These are phyloP conservation scores for Balaenoptera acutorostrata DNA, from an alignment of 2,113 vertebrate genomes.

Conservation along the genomic window DNA sequence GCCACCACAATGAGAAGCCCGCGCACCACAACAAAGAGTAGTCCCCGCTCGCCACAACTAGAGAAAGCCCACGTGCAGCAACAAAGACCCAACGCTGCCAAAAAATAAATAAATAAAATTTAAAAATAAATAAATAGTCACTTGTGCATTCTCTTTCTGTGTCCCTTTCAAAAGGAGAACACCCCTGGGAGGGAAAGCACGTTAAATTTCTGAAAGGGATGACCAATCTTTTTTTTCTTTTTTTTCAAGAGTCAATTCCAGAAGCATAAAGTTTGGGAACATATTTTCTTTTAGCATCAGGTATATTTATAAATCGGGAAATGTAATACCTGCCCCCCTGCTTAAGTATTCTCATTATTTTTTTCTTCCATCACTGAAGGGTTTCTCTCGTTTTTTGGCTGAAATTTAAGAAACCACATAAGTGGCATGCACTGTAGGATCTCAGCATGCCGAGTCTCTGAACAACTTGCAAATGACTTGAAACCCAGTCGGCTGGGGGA, in stretches of 20 bases:
- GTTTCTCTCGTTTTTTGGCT: conserved; percentile 37
- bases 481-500: neutral
- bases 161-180: neutral
- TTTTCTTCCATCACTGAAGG: neutral
- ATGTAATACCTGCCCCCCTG: neutral
- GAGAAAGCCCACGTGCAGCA: too few species aligned
- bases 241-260: neutral
- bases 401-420: conserved; percentile 23
- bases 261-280: neutral
- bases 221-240: neutral
- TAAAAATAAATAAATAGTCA: neutral
- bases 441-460: conserved; percentile 33
- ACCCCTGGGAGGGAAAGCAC: neutral
- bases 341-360: neutral
- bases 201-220: neutral
- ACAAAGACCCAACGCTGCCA: too few species aligned
- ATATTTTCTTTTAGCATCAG: conserved; percentile 38
- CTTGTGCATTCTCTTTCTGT: neutral
- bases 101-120: too few species aligned
- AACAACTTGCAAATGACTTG: conserved; percentile 27
- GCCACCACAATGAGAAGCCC: too few species aligned
- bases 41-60: too few species aligned
- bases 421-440: conserved; percentile 6
- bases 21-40: too few species aligned
- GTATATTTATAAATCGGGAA: conserved; percentile 51